A percentile compares a stretch with the other conserved stretches of the same genome.
These are phyloP conservation scores for Xenentodon cancila DNA, from an alignment of 2,797 vertebrate species.

Conservation along the genomic window DNA sequence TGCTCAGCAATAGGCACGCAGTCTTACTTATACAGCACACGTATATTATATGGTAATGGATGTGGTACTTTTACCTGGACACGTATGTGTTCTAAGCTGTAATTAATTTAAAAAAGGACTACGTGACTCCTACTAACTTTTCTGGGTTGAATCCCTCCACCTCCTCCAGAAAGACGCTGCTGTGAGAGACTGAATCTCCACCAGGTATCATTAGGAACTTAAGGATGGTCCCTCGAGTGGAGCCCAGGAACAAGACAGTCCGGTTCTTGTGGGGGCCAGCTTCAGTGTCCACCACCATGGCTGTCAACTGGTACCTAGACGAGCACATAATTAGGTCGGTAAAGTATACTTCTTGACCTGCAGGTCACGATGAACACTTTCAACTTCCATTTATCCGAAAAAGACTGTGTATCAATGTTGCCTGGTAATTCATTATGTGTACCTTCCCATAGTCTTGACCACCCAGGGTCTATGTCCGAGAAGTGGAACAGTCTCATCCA, in stretches of 20 bases:
- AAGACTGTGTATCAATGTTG: not conserved
- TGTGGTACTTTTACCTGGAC: not conserved
- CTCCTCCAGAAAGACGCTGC: slow-evolving; percentile 90
- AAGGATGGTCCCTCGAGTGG: slow-evolving; percentile 91
- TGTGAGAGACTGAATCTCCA: slow-evolving; percentile 66
- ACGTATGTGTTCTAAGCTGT: slow-evolving; percentile 7
- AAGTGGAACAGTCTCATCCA: slow-evolving; percentile 94
- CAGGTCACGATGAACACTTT: not conserved
- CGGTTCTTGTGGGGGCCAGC: slow-evolving; percentile 92
- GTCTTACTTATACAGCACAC: slow-evolving; percentile 5
- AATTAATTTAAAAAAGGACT: slow-evolving; percentile 22
- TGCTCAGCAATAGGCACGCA: not conserved
- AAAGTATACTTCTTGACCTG: slow-evolving; percentile 1
- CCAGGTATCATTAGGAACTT: slow-evolving; percentile 92
- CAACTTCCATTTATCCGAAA: not conserved
- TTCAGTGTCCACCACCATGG: slow-evolving; percentile 91
- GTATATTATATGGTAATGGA: slow-evolving; percentile 5
- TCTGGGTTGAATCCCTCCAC: slow-evolving; percentile 94
- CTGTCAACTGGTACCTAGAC: slow-evolving; percentile 90
- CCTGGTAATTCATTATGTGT: slow-evolving; percentile 29
- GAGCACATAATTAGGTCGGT: slow-evolving; percentile 10
- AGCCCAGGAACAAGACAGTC: slow-evolving; percentile 93
- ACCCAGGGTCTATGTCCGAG: slow-evolving; percentile 93
- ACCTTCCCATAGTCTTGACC: slow-evolving; percentile 93
- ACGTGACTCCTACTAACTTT: slow-evolving; percentile 79